Percentiles rank a stretch among this genome's conserved stretches.
Conservation (phyloP, 2,113 vertebrate species). For the Macrotis lagotis region DNA sequence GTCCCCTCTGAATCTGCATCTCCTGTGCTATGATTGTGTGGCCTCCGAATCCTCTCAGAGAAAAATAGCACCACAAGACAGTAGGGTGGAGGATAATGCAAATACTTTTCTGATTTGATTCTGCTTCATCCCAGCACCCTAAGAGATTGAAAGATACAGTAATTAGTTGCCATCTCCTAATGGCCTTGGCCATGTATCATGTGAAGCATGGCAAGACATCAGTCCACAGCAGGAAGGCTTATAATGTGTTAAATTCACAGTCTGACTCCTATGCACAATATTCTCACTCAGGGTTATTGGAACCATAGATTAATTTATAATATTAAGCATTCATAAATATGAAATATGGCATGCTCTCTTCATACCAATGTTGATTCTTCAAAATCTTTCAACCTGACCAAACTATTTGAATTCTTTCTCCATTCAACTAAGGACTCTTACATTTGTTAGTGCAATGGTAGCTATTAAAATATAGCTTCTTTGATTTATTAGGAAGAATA, state of each 20-base stretch:
- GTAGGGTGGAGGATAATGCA: not conserved
- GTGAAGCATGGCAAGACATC: not conserved
- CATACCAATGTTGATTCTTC: not conserved
- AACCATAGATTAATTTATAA: not conserved
- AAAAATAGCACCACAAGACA: not conserved
- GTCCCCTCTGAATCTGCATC: not conserved
- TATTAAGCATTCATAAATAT: constrained; percentile 5
- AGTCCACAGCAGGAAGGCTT: not conserved
- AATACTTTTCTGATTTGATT: not conserved
- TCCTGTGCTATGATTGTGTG: not conserved
- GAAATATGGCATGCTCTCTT: constrained; percentile 17
- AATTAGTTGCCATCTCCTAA: not conserved
- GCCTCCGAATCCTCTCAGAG: not conserved
- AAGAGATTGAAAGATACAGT: not conserved
- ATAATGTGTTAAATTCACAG: constrained; percentile 7
- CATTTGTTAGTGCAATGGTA: not conserved
- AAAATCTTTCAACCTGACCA: constrained; percentile 14
- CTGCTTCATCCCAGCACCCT: not conserved
- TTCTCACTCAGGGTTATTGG: not conserved
- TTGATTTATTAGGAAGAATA: constrained; percentile 19
- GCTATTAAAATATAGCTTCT: constrained; percentile 42
- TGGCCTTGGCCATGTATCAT: not conserved
- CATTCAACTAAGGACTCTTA: constrained; percentile 9
- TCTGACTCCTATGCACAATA: not conserved
- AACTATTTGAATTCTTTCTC: constrained; percentile 21